Conservation (phyloP, 2,888 invertebrate species). For the Hyles lineata region DNA sequence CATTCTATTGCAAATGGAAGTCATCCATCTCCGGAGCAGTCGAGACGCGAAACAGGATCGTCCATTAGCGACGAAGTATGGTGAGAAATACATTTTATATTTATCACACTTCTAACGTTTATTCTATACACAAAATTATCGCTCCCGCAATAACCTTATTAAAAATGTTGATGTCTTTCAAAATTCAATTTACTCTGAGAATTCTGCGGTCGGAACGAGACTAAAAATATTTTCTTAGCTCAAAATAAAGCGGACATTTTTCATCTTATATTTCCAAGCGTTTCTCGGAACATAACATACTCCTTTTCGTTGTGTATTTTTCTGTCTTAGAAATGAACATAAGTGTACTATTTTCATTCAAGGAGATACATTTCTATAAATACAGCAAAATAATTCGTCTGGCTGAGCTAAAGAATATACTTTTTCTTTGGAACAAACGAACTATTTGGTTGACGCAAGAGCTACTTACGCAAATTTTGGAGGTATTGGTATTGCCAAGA, state of each 20-base stretch:
- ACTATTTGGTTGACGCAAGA: background rate
- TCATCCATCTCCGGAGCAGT: slow-evolving; percentile 60
- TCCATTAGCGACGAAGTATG: slow-evolving; percentile 57
- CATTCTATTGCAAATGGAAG: slow-evolving; percentile 55
- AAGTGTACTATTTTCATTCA: slow-evolving; percentile 10
- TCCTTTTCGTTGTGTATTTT: slow-evolving; percentile 17
- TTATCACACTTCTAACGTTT: slow-evolving; percentile 40
- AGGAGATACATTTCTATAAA: background rate
- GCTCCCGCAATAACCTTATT: background rate
- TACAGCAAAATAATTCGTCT: background rate
- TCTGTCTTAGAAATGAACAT: slow-evolving; percentile 21
- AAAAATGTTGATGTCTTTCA: background rate
- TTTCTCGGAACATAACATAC: slow-evolving; percentile 14
- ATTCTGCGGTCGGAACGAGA: slow-evolving; percentile 12
- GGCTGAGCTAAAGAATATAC: background rate
- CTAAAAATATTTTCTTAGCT: slow-evolving; percentile 23
- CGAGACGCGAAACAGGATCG: slow-evolving; percentile 53
- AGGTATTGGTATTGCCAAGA: background rate
- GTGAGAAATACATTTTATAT: slow-evolving; percentile 48
- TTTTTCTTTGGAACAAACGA: slow-evolving; percentile 8
- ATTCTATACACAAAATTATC: slow-evolving; percentile 32
- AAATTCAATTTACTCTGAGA: slow-evolving; percentile 9
- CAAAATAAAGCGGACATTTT: slow-evolving; percentile 23
- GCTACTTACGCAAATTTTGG: background rate
- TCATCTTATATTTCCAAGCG: slow-evolving; percentile 11